phyloP scores from a whole-genome alignment of 2,888 invertebrate genomes.

The Gibbula magus region DNA sequence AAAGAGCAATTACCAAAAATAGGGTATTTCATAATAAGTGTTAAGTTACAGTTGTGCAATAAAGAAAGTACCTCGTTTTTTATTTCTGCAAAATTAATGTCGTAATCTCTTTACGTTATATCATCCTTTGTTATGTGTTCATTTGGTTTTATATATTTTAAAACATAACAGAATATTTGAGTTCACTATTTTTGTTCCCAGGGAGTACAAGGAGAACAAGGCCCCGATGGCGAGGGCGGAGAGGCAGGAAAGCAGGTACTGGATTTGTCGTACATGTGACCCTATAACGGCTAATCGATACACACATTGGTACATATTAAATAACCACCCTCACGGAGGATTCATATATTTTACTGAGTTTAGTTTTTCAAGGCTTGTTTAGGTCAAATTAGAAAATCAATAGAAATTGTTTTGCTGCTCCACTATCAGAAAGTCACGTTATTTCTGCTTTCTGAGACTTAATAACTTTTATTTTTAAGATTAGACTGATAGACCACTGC shows the following conservation, averaged over 20 bases:
- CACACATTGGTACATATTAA: too few species aligned
- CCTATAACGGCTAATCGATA: background rate
- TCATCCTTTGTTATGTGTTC: background rate
- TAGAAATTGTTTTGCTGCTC: too few species aligned
- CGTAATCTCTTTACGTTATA: background rate
- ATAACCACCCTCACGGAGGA: too few species aligned
- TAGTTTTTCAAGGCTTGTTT: too few species aligned
- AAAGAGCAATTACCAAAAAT: background rate
- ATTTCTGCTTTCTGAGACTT: too few species aligned
- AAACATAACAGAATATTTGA: background rate
- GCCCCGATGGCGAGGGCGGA: slow-evolving; percentile 52
- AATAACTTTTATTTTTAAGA: too few species aligned
- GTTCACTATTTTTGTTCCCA: slow-evolving; percentile 32
- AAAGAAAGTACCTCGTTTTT: background rate
- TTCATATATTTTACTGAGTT: too few species aligned
- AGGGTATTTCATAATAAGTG: background rate
- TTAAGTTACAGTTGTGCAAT: background rate
- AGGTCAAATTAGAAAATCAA: too few species aligned
- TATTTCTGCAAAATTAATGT: too few species aligned
- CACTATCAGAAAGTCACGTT: too few species aligned
- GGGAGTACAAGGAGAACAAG: slow-evolving; percentile 52
- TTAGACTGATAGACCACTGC: too few species aligned
- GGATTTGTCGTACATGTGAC: background rate
- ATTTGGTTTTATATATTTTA: background rate
- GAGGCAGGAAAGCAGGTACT: slow-evolving; percentile 49